Percentiles rank a stretch among this genome's conserved stretches.
phyloP scores from a whole-genome alignment of 2,888 invertebrate species.

The Celastrina argiolus region DNA sequence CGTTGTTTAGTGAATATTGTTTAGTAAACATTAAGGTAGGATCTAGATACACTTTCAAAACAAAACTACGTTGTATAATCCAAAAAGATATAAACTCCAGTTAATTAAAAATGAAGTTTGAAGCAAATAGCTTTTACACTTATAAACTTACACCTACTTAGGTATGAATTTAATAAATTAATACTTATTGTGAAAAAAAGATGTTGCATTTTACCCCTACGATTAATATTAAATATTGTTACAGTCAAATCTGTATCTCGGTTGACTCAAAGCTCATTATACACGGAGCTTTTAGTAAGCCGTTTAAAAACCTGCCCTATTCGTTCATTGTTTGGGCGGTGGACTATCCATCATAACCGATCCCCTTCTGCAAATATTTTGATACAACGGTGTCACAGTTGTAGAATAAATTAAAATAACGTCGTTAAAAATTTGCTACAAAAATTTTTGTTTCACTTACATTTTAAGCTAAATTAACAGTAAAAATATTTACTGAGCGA shows the following conservation, averaged over 20 bases:
- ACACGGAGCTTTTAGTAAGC: conserved; percentile 54
- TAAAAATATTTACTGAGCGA: no score
- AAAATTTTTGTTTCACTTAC: not conserved
- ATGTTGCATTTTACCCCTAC: not conserved
- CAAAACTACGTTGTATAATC: no score
- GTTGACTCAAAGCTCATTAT: conserved; percentile 17
- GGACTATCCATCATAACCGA: conserved; percentile 61
- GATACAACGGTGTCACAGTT: conserved; percentile 48
- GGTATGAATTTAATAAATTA: not conserved
- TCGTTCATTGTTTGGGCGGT: conserved; percentile 52
- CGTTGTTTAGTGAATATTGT: no score
- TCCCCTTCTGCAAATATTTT: conserved; percentile 69
- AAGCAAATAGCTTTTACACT: no score
- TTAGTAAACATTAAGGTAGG: no score
- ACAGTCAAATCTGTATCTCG: conserved; percentile 3
- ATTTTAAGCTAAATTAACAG: no score
- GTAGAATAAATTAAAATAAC: conserved; percentile 7
- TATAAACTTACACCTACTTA: no score
- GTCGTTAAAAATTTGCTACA: not conserved
- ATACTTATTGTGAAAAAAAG: not conserved
- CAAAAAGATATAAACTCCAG: no score
- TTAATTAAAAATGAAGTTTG: no score
- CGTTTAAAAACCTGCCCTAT: conserved; percentile 62
- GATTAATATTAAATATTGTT: not conserved
- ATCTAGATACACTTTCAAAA: no score